Evolutionary conservation across 2,797 vertebrate genomes (phyloP), one percentile per base, ranked within the genome.

Genomic region (Pipistrellus pygmaeus): DNA sequence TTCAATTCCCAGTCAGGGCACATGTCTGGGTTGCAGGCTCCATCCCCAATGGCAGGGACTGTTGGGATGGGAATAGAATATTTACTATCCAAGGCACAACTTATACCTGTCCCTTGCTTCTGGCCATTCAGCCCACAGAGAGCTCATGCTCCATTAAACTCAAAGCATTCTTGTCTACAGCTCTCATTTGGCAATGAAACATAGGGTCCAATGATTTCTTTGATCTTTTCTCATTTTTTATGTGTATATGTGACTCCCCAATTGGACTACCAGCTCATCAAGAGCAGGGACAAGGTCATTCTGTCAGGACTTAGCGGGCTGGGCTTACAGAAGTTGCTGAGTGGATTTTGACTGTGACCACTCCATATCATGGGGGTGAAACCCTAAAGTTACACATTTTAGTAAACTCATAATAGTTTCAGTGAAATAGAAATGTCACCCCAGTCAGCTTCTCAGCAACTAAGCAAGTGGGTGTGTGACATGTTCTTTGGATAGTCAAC

Each of bases 131-230:
- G 25, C 20, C 12, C 27, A 72, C 2, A 38, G 51, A 51, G 90
- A 88, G 27, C 4, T 46, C 14, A 25, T 38, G 11, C 6, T 82
- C 18, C 14, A 32, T 11, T 44, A 32, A 92, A 62, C 57, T 53
- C 66, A 71, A 71, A 90, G 18, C 4, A 81, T 48, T 35, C 35
- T 60, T 35, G 8, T 85, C n/a, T 62, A 8, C 18, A 83, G 25
- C 14, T 89, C 30, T 86, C 32, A 66, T 55, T 87, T 87, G 25
- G 27, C 77, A 77, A 60, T 72, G 15, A 96, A 90, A 55, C 8
- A 48, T 13, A 44, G 14, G 6, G n/a, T 13, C 21, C 51, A 80
- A 35, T 66, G 32, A 76, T 38, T 17, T 88, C 23, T 78, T n/a
- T 90, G 25, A 83, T 23, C 14, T 66, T 62, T 78, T 53, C 20